Conservation (phyloP, 2,797 vertebrate genomes). For the Delichon dasypus region DNA sequence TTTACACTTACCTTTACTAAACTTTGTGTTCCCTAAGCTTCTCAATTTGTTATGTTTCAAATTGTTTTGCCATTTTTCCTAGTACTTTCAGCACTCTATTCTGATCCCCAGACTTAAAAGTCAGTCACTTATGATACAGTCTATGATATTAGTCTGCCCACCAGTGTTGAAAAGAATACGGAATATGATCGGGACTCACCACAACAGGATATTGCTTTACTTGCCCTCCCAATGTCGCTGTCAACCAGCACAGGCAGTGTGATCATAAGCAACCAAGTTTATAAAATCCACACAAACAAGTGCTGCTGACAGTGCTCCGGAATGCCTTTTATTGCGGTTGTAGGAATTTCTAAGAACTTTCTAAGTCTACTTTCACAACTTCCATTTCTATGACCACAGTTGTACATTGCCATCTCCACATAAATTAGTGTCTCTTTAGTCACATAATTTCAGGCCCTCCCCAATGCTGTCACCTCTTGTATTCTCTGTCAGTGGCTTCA, state of each 20-base stretch:
- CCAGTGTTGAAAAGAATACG: background rate
- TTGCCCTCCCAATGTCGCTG: background rate
- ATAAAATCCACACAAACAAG: background rate
- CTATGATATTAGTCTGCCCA: background rate
- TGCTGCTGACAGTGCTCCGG: background rate
- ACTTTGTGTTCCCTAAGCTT: background rate
- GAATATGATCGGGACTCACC: background rate
- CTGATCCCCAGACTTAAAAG: background rate
- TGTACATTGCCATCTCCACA: background rate
- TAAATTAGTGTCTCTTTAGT: background rate
- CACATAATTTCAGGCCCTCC: background rate
- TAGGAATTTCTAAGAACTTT: background rate
- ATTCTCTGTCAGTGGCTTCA: background rate
- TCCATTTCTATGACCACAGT: background rate
- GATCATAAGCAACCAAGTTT: background rate
- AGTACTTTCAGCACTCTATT: background rate
- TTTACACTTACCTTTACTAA: background rate
- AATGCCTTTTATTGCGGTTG: background rate
- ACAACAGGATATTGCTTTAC: background rate
- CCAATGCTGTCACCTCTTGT: background rate
- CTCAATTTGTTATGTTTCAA: background rate
- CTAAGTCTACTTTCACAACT: background rate
- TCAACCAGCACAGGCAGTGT: background rate
- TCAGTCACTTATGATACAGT: background rate
- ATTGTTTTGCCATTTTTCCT: background rate